Percentiles rank a stretch among this genome's conserved stretches.
These are phyloP conservation scores for Dipus sagitta DNA, from an alignment of 2,797 vertebrate species.

Conservation along the genomic window DNA sequence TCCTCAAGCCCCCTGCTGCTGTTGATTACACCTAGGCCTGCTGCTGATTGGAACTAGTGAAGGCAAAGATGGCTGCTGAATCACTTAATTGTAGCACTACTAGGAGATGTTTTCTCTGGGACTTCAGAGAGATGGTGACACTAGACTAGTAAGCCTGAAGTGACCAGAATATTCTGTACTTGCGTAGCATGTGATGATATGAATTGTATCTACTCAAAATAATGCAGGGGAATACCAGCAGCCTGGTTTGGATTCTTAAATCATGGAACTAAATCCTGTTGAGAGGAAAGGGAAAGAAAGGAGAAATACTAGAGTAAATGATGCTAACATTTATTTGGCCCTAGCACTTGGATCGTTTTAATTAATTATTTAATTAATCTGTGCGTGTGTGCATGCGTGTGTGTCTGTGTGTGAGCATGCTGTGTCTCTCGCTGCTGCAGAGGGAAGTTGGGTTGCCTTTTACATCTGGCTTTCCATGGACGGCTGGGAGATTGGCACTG, in stretches of 20 bases:
- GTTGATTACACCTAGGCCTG: constrained; percentile 94
- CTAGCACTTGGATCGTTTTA: constrained; percentile 55
- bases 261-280: constrained; percentile 34
- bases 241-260: constrained; percentile 70
- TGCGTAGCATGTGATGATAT: constrained; percentile 68
- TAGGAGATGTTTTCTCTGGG: constrained; percentile 86
- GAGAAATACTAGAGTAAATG: constrained; percentile 50
- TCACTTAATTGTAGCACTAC: constrained; percentile 91
- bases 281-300: constrained; percentile 49
- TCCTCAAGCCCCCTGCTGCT: constrained; percentile 92
- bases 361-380: too few species aligned
- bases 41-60: constrained; percentile 92
- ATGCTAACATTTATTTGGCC: constrained; percentile 34
- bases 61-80: constrained; percentile 90
- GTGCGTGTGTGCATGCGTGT: too few species aligned
- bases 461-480: too few species aligned
- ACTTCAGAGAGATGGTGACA: constrained; percentile 83
- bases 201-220: constrained; percentile 61
- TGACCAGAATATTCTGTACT: constrained; percentile 78
- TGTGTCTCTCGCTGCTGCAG: too few species aligned
- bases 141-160: constrained; percentile 76
- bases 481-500: too few species aligned
- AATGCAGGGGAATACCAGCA: background rate
- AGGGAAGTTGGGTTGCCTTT: too few species aligned
- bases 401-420: too few species aligned